These are phyloP conservation scores for Neoaliturus tenellus DNA, from an alignment of 2,888 invertebrate genomes.

Conservation along the genomic window DNA sequence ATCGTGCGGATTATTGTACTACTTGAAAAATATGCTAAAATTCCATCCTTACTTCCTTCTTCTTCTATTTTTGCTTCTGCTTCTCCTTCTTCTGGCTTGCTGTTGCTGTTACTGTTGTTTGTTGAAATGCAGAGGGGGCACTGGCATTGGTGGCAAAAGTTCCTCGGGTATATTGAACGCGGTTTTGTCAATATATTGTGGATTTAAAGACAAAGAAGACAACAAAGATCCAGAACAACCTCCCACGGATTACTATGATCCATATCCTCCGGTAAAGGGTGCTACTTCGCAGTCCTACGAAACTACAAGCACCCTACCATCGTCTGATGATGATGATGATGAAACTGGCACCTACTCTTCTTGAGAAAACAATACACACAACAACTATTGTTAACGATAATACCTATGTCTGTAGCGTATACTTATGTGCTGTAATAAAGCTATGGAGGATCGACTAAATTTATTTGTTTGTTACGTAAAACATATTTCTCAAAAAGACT, in stretches of 20 bases:
- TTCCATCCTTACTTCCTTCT: neutral
- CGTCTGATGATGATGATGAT: constrained; percentile 1
- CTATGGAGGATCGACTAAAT: no score
- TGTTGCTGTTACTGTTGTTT: neutral
- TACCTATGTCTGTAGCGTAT: no score
- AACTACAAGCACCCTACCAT: neutral
- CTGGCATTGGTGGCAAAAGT: neutral
- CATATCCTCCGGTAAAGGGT: neutral
- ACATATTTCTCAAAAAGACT: no score
- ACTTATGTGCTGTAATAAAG: no score
- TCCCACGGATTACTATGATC: neutral
- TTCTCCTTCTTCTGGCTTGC: constrained; percentile 8
- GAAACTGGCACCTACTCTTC: neutral
- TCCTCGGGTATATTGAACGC: constrained; percentile 42
- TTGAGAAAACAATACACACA: neutral
- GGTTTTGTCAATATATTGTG: constrained; percentile 50
- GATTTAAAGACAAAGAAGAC: constrained; percentile 32
- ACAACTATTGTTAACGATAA: no score
- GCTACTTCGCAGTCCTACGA: neutral
- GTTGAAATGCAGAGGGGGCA: neutral
- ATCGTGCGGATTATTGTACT: neutral
- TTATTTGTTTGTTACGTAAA: no score
- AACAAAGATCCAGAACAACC: neutral
- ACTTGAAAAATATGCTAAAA: neutral
- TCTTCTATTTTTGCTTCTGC: neutral